Evolutionary conservation across 2,797 vertebrate species (phyloP).

Genomic region (Mionectes olivaceus): DNA sequence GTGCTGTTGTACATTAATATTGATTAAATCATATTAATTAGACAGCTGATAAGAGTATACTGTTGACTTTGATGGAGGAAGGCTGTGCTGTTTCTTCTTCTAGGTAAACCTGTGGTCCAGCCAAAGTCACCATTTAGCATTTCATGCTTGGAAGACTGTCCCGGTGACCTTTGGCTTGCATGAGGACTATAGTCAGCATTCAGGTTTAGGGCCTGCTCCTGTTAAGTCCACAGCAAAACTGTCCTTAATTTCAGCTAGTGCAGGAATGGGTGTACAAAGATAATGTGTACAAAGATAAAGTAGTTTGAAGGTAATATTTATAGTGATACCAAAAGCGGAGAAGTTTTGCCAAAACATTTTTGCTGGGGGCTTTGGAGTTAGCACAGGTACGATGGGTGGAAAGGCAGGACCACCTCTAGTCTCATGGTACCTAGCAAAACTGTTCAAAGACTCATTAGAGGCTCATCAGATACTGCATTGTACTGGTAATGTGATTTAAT

Average conservation of each 20-base stretch:
- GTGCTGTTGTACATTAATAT: neutral
- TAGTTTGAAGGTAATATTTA: neutral
- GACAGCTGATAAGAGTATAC: neutral
- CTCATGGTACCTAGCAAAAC: neutral
- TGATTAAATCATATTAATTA: conserved; percentile 38
- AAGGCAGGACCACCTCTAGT: neutral
- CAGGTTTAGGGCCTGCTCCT: neutral
- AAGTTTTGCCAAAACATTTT: neutral
- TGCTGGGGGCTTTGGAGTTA: neutral
- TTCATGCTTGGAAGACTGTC: neutral
- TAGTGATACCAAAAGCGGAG: neutral
- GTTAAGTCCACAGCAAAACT: neutral
- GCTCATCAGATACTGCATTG: neutral
- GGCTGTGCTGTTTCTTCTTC: neutral
- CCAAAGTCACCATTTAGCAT: neutral
- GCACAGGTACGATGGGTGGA: neutral
- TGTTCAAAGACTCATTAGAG: conserved; percentile 4
- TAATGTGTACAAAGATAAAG: neutral
- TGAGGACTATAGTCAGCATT: neutral
- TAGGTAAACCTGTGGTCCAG: neutral
- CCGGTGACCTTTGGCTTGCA: neutral
- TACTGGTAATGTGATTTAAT: conserved; percentile 32
- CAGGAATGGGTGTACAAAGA: neutral
- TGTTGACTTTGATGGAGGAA: neutral
- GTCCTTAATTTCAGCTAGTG: neutral